Base-by-base conservation (phyloP, 2,888 invertebrate genomes). In the Orthosia cruda region DNA sequence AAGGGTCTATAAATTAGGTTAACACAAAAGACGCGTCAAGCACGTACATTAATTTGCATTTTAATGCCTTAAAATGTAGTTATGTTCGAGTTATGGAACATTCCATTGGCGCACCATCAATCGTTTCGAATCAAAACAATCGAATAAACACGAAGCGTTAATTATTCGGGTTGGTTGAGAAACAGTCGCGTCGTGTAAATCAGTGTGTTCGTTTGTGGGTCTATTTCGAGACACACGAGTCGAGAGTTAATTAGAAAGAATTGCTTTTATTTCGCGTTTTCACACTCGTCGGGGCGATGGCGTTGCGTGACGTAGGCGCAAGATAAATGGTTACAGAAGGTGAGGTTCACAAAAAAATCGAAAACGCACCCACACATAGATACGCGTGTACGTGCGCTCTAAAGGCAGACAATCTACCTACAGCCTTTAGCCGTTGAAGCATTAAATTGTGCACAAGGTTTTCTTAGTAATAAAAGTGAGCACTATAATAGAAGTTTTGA, bases 251-350 rank as follows among this genome's bases (percentile, higher is more conserved):
- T 96, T 96, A 96, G 95, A 96, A 96, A 96, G 96, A 96, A 96
- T 96, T 95, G 96, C 95, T 96, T 96, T 96, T 96, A 96, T 96
- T 96, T 96, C 91, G 94, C 95, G 94, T 94, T 94, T 94, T 94
- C 95, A 95, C 95, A 95, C 94, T 93, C 92, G 92, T 90, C 89
- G 91, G 89, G 90, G 87, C 87, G 89, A 91, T 90, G 90, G 87
- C 87, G 88, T 90, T 91, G 92, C 89, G 92, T 94, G 95, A 95
- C 95, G 94, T 93, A 93, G 91, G 88, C 5, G n/a, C 20, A 23
- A 20, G 5, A 11, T 50, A 47, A 5, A 47, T 16, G 9, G 3
- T 0, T 26, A 45, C 61, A 76, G 61, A 81, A 76, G 59, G 52
- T 4, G 12, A 2, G 15, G 4, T 54, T 15, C 15, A 20, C 1